A percentile compares a stretch with the other conserved stretches of the same genome.
Evolutionary conservation across 2,888 invertebrate species (phyloP).

Genomic region (Drosophila hamatofila): DNA sequence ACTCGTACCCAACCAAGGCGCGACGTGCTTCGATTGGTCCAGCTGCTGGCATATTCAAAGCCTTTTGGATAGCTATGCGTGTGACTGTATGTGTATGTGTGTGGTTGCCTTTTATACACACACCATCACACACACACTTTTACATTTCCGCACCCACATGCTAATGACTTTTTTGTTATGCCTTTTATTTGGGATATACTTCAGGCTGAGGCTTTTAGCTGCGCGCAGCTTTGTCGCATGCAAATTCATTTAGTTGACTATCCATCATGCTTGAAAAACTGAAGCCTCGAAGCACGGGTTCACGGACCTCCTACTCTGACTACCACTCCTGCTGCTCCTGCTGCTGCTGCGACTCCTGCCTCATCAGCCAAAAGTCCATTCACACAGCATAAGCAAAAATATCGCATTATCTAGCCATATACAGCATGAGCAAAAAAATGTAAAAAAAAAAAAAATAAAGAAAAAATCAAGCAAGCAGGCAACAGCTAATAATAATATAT

Average conservation of each 20-base stretch:
- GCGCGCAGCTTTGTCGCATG: conserved; percentile 68
- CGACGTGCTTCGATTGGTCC: conserved; percentile 76
- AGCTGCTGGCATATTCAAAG: conserved; percentile 54
- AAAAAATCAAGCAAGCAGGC: conserved; percentile 33
- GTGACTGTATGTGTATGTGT: conserved; percentile 30
- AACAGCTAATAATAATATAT: conserved; percentile 83
- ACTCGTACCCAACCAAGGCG: conserved; percentile 34
- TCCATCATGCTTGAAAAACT: conserved; percentile 54
- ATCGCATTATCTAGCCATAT: conserved; percentile 54
- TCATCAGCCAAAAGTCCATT: conserved; percentile 23
- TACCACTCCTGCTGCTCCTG: neutral
- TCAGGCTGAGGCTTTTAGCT: conserved; percentile 66
- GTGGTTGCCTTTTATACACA: conserved; percentile 13
- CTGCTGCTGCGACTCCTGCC: neutral
- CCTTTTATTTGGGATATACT: conserved; percentile 36
- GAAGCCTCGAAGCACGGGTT: conserved; percentile 40
- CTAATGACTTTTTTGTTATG: conserved; percentile 48
- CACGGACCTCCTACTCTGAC: conserved; percentile 33
- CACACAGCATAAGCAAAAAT: conserved; percentile 46
- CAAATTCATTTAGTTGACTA: conserved; percentile 72
- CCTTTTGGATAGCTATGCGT: conserved; percentile 58
- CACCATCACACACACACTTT: neutral
- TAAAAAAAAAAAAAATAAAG: conserved; percentile 24
- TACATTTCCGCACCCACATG: conserved; percentile 22
- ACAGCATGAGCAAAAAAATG: conserved; percentile 32